Evolutionary conservation across 1,140 invertebrate genomes (phyloP).

Genomic region (Drosophila dunni): DNA sequence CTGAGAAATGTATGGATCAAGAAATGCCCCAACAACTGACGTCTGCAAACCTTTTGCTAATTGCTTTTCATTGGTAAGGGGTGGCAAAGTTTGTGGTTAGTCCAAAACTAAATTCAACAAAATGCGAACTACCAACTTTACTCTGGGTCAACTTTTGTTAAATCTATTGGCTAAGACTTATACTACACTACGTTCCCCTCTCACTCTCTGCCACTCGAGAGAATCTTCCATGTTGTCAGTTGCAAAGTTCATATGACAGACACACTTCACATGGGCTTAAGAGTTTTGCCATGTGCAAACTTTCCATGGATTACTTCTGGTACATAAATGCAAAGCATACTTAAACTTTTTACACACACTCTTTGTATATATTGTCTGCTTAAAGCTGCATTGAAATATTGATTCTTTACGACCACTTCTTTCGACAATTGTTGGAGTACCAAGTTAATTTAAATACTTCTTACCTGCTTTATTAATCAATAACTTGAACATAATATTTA

Average conservation of each 20-base stretch:
- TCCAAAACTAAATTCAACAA: conserved; percentile 44
- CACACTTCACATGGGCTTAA: conserved; percentile 19
- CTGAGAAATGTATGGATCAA: conserved; percentile 1
- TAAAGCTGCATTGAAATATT: conserved; percentile 9
- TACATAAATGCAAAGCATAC: background rate
- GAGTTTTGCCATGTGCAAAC: conserved; percentile 26
- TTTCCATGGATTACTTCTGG: conserved; percentile 29
- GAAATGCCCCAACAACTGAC: conserved; percentile 21
- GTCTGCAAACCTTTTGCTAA: conserved; percentile 33
- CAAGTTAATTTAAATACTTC: background rate
- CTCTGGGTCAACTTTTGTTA: conserved; percentile 36
- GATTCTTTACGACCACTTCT: background rate
- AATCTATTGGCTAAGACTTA: conserved; percentile 42
- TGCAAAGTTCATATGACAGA: conserved; percentile 28
- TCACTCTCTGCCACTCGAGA: background rate
- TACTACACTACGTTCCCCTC: background rate
- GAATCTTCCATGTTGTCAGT: conserved; percentile 12
- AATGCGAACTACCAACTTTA: conserved; percentile 45
- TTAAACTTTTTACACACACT: background rate
- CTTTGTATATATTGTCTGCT: conserved; percentile 25
- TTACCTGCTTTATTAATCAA: conserved; percentile 25
- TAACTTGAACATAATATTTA: conserved; percentile 32
- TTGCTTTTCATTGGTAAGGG: conserved; percentile 63
- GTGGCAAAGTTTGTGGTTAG: conserved; percentile 45
- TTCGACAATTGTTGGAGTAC: conserved; percentile 1